Percentiles rank a stretch among this genome's conserved stretches.
These are phyloP conservation scores for Danio tinwini DNA, from an alignment of 2,797 vertebrate genomes.

Conservation along the genomic window DNA sequence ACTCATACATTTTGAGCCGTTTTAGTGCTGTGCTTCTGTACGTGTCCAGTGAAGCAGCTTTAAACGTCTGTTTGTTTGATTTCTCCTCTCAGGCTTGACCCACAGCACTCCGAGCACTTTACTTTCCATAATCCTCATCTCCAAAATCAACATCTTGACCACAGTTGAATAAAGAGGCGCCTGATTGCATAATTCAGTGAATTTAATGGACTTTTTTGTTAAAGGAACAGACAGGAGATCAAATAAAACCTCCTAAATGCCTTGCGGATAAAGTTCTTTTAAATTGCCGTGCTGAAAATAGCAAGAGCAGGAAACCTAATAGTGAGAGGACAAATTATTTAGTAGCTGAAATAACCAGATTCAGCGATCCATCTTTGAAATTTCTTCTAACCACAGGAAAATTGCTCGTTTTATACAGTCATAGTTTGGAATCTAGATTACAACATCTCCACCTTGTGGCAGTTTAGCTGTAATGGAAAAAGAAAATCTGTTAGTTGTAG, in stretches of 20 bases:
- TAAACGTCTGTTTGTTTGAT: constrained; percentile 33
- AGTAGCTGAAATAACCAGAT: constrained; percentile 4
- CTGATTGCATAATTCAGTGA: constrained; percentile 41
- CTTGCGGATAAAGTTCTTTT: constrained; percentile 19
- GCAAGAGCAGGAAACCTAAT: constrained; percentile 4
- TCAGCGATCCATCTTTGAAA: constrained; percentile 3
- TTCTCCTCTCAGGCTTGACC: constrained; percentile 42
- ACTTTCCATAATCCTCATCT: constrained; percentile 41
- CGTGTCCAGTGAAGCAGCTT: constrained; percentile 49
- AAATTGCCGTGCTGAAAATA: constrained; percentile 26
- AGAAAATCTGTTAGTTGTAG: not conserved
- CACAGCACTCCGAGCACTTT: constrained; percentile 12
- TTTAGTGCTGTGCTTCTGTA: constrained; percentile 36
- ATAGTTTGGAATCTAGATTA: not conserved
- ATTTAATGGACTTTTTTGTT: constrained; percentile 22
- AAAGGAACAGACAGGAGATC: constrained; percentile 6
- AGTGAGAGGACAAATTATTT: constrained; percentile 35
- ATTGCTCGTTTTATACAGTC: not conserved
- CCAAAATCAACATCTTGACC: constrained; percentile 31
- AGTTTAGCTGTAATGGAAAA: not conserved
- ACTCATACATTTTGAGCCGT: constrained; percentile 24
- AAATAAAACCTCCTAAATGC: constrained; percentile 27
- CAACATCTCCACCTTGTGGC: constrained; percentile 59
- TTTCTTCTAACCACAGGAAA: not conserved
- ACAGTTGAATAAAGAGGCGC: constrained; percentile 36